Base-by-base conservation (phyloP, 2,113 vertebrate species). In the Lampris megalopsis region DNA sequence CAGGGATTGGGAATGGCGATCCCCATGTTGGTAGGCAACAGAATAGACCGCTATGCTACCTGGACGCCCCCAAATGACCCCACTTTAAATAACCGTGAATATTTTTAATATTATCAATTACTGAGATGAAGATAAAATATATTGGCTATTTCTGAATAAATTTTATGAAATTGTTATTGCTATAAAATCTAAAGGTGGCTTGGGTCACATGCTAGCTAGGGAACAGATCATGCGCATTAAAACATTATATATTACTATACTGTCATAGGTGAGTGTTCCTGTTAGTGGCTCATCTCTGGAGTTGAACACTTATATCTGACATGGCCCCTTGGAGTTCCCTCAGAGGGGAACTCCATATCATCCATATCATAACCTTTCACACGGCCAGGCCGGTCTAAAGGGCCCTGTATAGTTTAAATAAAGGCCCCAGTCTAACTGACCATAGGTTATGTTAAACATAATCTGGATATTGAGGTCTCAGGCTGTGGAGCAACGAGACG, bases 241-340 rank as follows among this genome's bases (percentile, higher is more conserved):
- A 24, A 24, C 24, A 24, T 24, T 24, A 24, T 24, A 24, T 24
- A 24, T 24, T 24, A 24, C 24, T 24, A 24, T 24, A 24, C 24
- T 24, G 24, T 24, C 24, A 24, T 24, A 24, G 24, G 60, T 73
- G 61, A 68, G 63, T 50, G 68, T 71, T 85, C 68, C 65, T 68
- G 83, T 85, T 61, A 75, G 68, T 77, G 65, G 48, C 54, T 64
- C 74, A 62, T 68, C 79, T 83, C 77, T 49, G 4, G 74, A 75
- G 59, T 76, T 75, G 81, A 75, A 77, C 59, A 64, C 38, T 71
- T 73, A 56, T 71, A 48, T 77, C 64, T 79, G 63, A 80, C 57
- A 71, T 64, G 57, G 63, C 68, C 40, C 62, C 72, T 76, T 76
- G 69, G 24, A 3, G 36, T 59, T 83, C 50, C 38, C 75, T 61